A percentile compares a stretch with the other conserved stretches of the same genome.
Conservation (phyloP, 2,113 vertebrate species). For the Crotalus helleri region DNA sequence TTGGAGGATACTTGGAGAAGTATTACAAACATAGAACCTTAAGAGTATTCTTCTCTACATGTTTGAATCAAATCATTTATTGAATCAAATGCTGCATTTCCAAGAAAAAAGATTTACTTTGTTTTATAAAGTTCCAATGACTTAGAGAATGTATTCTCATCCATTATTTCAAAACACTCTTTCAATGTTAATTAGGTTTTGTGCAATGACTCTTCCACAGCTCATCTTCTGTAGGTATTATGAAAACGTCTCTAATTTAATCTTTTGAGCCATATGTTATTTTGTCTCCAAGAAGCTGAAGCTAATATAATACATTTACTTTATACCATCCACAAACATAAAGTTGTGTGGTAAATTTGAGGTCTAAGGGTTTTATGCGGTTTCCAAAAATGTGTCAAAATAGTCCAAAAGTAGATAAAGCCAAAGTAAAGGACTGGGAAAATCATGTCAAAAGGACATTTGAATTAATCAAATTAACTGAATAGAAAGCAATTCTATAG, state of each 20-base stretch:
- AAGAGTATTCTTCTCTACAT: not conserved
- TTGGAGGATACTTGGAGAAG: not conserved
- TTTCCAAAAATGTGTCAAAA: not conserved
- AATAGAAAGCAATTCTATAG: not conserved
- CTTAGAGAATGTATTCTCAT: not conserved
- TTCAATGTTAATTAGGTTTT: not conserved
- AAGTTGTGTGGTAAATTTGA: not conserved
- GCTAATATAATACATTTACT: not conserved
- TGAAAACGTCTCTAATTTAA: not conserved
- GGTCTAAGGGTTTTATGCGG: not conserved
- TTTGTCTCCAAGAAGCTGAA: not conserved
- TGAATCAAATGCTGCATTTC: not conserved
- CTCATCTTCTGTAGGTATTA: not conserved
- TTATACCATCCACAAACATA: not conserved
- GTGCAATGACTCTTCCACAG: not conserved
- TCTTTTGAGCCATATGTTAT: not conserved
- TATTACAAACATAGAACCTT: not conserved
- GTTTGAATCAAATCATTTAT: not conserved
- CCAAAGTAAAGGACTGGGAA: not conserved
- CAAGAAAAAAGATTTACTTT: not conserved
- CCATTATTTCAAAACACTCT: not conserved
- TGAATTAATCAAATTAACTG: not conserved
- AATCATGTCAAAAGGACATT: not conserved
- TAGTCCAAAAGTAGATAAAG: not conserved
- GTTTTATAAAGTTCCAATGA: not conserved